Evolutionary conservation across 2,797 vertebrate genomes (phyloP), one percentile per base, ranked within the genome.

Genomic region (Rhinophrynus dorsalis): DNA sequence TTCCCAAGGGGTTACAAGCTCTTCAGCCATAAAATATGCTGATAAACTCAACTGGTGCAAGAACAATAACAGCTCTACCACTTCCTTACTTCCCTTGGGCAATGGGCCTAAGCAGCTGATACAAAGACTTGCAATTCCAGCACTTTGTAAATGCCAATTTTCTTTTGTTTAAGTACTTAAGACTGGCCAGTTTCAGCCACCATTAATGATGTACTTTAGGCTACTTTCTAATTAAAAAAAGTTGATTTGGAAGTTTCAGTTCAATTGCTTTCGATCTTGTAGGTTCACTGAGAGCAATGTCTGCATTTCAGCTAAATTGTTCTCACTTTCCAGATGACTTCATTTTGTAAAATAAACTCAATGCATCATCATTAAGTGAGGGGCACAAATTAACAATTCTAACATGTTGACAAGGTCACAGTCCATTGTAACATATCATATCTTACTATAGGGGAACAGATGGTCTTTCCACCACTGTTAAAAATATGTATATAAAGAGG

Each of bases 311-410:
- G 79, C 85, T 74, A 80, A 89, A 90, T 90, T 89, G 88, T 83
- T 56, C 86, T 85, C 88, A 54, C 87, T 88, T 84, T 83, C 86
- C 83, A 91, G 88, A 86, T 84, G 75, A 86, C 83, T 88, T 92
- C 86, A 89, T 85, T 86, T 83, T 81, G 87, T 85, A 89, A 90
- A 90, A 87, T 79, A 87, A 90, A 87, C 78, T 77, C 63, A 78
- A 91, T 90, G 82, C 81, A 90, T 92, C 89, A 91, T 88, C 88
- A 90, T 88, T 88, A 91, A 88, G 82, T 65, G 81, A 61, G 66
- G 24, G 78, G 23, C 74, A 85, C 79, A 85, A 82, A 76, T 77
- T 71, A 88, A 75, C 77, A 73, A 75, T 83, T 84, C 70, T 67
- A 51, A 42, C 71, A 75, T 79, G 79, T 85, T 56, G 81, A 82